These are phyloP conservation scores for Trichomycterus rosablanca DNA, from an alignment of 2,113 vertebrate genomes.

Conservation along the genomic window DNA sequence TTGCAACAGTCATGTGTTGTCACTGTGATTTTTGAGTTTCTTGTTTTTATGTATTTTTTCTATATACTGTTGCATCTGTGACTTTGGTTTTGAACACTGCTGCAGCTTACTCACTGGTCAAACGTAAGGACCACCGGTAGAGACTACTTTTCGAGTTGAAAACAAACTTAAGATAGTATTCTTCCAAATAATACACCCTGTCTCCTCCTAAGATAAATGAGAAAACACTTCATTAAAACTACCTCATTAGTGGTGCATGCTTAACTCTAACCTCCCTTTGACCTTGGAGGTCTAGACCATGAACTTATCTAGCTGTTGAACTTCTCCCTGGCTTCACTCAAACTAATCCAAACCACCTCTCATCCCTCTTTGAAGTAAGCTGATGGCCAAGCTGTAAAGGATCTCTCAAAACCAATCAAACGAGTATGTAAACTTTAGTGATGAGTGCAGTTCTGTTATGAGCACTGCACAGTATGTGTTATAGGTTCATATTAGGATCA, in stretches of 20 bases:
- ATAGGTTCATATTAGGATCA: background rate
- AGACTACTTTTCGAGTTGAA: no score
- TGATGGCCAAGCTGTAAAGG: slow-evolving; percentile 4
- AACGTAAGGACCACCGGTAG: no score
- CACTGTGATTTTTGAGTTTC: no score
- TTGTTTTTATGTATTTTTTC: no score
- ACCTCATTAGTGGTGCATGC: slow-evolving; percentile 27
- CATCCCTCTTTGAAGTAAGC: background rate
- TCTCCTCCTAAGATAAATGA: slow-evolving; percentile 4
- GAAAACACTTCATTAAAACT: slow-evolving; percentile 1
- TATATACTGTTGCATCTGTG: no score
- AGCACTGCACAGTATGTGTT: background rate
- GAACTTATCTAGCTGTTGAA: slow-evolving; percentile 3
- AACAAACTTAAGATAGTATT: no score
- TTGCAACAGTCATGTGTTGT: no score
- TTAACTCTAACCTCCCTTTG: slow-evolving; percentile 14
- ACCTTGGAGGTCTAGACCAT: slow-evolving; percentile 17
- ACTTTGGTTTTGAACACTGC: no score
- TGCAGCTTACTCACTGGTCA: no score
- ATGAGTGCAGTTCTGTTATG: slow-evolving; percentile 21
- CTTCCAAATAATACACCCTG: no score
- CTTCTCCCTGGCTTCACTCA: slow-evolving; percentile 13
- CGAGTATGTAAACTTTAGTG: background rate
- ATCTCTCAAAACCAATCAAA: background rate
- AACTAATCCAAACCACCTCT: slow-evolving; percentile 3